Conservation (phyloP, 2,797 vertebrate genomes). For the Sebastes iracundus region DNA sequence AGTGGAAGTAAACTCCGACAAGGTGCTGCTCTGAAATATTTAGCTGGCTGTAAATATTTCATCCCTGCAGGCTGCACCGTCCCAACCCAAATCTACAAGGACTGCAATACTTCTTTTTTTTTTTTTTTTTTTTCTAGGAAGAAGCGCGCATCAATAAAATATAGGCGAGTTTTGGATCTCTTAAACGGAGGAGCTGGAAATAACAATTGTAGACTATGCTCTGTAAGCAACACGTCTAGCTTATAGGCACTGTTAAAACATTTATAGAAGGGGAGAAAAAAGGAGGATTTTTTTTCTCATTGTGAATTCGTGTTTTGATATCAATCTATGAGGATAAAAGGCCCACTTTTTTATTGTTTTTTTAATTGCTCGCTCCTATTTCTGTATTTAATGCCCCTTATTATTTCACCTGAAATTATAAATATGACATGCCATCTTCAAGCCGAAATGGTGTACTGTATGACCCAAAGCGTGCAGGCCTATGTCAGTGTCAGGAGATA, state of each 20-base stretch:
- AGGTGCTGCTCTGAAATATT: constrained; percentile 77
- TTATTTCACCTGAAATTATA: not conserved
- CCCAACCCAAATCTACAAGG: constrained; percentile 64
- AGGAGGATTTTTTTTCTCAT: not conserved
- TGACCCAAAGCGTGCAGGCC: constrained; percentile 33
- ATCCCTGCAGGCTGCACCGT: constrained; percentile 53
- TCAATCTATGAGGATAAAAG: not conserved
- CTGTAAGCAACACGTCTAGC: constrained; percentile 64
- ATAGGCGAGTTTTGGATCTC: constrained; percentile 59
- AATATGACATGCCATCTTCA: not conserved
- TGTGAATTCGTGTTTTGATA: constrained; percentile 6
- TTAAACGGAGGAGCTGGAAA: constrained; percentile 65
- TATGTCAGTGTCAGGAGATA: constrained; percentile 61
- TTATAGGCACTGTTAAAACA: constrained; percentile 48
- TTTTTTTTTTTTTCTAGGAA: not conserved
- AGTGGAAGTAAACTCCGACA: constrained; percentile 60
- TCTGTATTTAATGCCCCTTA: not conserved
- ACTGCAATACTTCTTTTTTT: constrained; percentile 44
- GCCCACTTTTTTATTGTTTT: not conserved
- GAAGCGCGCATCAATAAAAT: constrained; percentile 69
- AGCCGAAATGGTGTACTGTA: not conserved
- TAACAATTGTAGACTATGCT: constrained; percentile 60
- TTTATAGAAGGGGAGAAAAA: constrained; percentile 27
- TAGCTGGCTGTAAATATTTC: constrained; percentile 74
- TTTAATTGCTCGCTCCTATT: not conserved